Conservation (phyloP, 2,113 vertebrate genomes). For the Panthera uncia region DNA sequence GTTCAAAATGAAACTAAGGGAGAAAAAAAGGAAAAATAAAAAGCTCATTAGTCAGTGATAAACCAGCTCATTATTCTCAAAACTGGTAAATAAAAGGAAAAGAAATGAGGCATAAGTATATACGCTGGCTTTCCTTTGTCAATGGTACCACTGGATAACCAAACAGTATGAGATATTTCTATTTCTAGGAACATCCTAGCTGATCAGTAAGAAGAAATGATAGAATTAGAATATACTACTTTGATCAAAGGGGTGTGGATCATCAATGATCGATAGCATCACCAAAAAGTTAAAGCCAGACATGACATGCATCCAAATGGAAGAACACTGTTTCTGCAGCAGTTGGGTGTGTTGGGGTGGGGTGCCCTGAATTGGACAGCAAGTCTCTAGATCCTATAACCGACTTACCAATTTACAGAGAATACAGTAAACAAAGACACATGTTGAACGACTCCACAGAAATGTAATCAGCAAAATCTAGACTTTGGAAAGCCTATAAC, state of each 20-base stretch:
- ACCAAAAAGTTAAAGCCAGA: neutral
- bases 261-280: neutral
- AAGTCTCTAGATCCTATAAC: neutral
- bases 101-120: neutral
- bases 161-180: neutral
- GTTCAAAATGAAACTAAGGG: constrained; percentile 33
- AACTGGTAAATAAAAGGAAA: neutral
- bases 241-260: neutral
- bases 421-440: neutral
- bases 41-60: neutral
- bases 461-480: neutral
- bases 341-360: neutral
- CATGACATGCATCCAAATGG: neutral
- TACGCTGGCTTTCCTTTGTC: neutral
- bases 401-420: neutral
- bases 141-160: neutral
- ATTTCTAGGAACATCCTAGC: neutral
- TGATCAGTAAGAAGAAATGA: neutral
- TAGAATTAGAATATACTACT: neutral
- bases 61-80: constrained; percentile 34
- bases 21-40: neutral
- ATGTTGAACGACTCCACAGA: neutral
- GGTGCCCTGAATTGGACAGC: neutral
- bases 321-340: neutral
- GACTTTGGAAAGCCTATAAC: neutral